Evolutionary conservation across 1,140 invertebrate species (phyloP).

Genomic region (Schlechtendalia chinensis): DNA sequence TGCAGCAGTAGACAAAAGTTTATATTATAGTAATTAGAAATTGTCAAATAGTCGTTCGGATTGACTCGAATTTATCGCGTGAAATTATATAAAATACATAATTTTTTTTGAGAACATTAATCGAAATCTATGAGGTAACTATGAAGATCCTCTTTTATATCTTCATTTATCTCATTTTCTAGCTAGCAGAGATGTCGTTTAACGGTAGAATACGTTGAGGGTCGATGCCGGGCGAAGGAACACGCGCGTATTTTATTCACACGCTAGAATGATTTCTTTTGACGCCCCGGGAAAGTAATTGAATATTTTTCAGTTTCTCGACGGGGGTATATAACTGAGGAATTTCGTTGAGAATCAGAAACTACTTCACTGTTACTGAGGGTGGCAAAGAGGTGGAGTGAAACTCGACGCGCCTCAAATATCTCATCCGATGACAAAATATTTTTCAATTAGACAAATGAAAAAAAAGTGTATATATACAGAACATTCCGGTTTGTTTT

Average conservation of each 20-base stretch:
- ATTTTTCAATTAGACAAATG: conserved; percentile 43
- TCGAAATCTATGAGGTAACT: not conserved
- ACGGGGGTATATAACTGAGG: not conserved
- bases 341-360: not conserved
- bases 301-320: conserved; percentile 12
- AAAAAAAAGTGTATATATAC: not conserved
- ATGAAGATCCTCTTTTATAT: not conserved
- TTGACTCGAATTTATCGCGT: too few species aligned
- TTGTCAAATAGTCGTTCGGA: too few species aligned
- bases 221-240: not conserved
- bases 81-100: too few species aligned
- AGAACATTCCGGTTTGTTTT: not conserved
- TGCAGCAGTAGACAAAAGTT: too few species aligned
- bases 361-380: not conserved
- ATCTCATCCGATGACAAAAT: not conserved
- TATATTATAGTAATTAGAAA: too few species aligned
- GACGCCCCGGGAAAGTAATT: conserved; percentile 21
- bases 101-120: not conserved
- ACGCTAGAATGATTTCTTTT: not conserved
- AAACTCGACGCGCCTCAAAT: not conserved
- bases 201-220: too few species aligned
- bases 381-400: not conserved
- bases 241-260: too few species aligned
- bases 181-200: not conserved
- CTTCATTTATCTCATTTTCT: not conserved